Evolutionary conservation across 2,113 vertebrate species (phyloP).

Genomic region (Otocyon megalotis): DNA sequence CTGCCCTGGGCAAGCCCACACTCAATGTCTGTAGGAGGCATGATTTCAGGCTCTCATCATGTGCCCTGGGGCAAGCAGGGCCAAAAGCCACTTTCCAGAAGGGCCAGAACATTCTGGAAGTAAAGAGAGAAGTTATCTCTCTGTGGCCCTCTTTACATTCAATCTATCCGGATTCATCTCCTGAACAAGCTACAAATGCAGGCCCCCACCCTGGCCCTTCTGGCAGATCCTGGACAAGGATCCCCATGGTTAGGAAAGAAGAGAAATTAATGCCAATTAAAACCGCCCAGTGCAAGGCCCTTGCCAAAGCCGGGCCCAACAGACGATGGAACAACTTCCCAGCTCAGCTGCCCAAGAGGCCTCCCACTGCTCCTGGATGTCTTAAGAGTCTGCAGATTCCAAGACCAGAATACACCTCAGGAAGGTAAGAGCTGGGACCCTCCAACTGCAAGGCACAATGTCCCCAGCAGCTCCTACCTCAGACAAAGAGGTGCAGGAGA

Average conservation of each 20-base stretch:
- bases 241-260: neutral
- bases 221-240: neutral
- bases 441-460: neutral
- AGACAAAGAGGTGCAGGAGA: neutral
- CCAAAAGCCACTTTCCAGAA: neutral
- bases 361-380: neutral
- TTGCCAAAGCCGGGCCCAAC: neutral
- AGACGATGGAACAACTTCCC: neutral
- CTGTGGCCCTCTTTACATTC: neutral
- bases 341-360: neutral
- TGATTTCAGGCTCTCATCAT: neutral
- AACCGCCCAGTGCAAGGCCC: neutral
- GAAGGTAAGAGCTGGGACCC: neutral
- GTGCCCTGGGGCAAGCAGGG: neutral
- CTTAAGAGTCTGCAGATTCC: neutral
- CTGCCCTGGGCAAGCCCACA: neutral
- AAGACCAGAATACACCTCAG: neutral
- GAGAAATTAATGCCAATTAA: neutral
- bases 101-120: constrained; percentile 6
- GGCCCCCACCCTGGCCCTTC: neutral
- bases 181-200: neutral
- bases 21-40: neutral
- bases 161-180: neutral
- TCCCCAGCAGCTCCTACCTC: neutral
- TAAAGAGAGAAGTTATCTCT: neutral